These are phyloP conservation scores for Gobiocypris rarus DNA, from an alignment of 2,113 vertebrate genomes.

Conservation along the genomic window DNA sequence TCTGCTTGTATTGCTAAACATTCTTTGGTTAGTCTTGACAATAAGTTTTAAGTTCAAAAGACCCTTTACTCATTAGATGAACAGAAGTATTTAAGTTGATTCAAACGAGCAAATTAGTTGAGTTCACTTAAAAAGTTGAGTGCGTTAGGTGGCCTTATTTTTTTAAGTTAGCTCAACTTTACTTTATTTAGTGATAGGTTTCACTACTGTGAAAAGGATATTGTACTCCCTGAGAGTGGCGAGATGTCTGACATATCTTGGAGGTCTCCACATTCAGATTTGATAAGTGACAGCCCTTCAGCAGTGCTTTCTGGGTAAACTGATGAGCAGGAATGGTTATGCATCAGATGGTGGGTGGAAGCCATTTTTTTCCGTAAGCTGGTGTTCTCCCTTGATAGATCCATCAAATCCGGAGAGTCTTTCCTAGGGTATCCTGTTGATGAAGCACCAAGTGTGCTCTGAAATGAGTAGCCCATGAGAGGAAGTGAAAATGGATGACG, in stretches of 20 bases:
- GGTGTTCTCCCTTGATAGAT: conserved; percentile 93
- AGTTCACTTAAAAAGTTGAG: too few relatives aligned
- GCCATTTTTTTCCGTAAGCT: conserved; percentile 99
- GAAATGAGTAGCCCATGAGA: conserved; percentile 96
- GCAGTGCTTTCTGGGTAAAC: conserved; percentile 88
- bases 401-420: conserved; percentile 95
- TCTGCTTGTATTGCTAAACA: too few relatives aligned
- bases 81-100: too few relatives aligned
- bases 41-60: too few relatives aligned
- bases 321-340: conserved; percentile 92
- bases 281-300: conserved; percentile 97
- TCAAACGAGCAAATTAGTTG: too few relatives aligned
- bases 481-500: conserved; percentile 94
- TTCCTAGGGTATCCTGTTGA: conserved; percentile 90
- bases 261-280: conserved; percentile 95
- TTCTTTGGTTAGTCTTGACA: too few relatives aligned
- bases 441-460: conserved; percentile 87
- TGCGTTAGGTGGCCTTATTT: too few relatives aligned
- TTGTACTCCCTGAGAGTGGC: conserved; percentile 96
- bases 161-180: too few relatives aligned
- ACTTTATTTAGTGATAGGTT: background rate
- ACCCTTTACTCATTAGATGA: too few relatives aligned
- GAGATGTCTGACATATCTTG: conserved; percentile 99
- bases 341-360: conserved; percentile 86
- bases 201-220: conserved; percentile 86